These are phyloP conservation scores for Thumatha senex DNA, from an alignment of 2,888 invertebrate genomes.

Conservation along the genomic window DNA sequence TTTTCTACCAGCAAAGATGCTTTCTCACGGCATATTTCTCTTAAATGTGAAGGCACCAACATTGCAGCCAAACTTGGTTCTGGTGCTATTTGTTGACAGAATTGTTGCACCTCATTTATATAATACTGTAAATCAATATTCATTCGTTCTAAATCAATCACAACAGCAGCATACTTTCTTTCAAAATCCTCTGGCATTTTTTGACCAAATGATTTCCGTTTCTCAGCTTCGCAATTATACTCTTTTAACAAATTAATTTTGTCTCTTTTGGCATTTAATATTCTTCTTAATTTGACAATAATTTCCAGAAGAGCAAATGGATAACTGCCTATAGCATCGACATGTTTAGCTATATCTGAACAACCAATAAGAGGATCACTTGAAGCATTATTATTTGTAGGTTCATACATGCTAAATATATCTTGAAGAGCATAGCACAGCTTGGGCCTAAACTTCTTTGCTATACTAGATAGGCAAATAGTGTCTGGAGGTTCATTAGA, in stretches of 20 bases:
- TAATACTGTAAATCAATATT: slow-evolving; percentile 94
- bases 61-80: slow-evolving; percentile 94
- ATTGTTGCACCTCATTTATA: slow-evolving; percentile 92
- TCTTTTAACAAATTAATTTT: slow-evolving; percentile 91
- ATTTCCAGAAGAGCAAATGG: slow-evolving; percentile 93
- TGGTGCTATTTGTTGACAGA: slow-evolving; percentile 93
- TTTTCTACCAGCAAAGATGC: slow-evolving; percentile 91
- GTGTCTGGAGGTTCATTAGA: slow-evolving; percentile 97
- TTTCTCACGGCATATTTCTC: slow-evolving; percentile 94
- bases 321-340: slow-evolving; percentile 89
- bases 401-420: slow-evolving; percentile 74
- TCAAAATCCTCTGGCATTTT: slow-evolving; percentile 94
- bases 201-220: slow-evolving; percentile 90
- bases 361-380: slow-evolving; percentile 89
- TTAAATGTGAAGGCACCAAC: slow-evolving; percentile 93
- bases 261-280: slow-evolving; percentile 90
- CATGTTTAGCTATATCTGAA: slow-evolving; percentile 67
- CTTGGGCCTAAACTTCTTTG: slow-evolving; percentile 90
- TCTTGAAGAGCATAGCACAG: slow-evolving; percentile 80
- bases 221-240: slow-evolving; percentile 96
- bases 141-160: slow-evolving; percentile 95
- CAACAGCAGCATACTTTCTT: slow-evolving; percentile 92
- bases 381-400: slow-evolving; percentile 70
- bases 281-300: slow-evolving; percentile 94
- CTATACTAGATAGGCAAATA: slow-evolving; percentile 92